Base-by-base conservation (phyloP, 2,113 vertebrate species). In the Corythaeola cristata region DNA sequence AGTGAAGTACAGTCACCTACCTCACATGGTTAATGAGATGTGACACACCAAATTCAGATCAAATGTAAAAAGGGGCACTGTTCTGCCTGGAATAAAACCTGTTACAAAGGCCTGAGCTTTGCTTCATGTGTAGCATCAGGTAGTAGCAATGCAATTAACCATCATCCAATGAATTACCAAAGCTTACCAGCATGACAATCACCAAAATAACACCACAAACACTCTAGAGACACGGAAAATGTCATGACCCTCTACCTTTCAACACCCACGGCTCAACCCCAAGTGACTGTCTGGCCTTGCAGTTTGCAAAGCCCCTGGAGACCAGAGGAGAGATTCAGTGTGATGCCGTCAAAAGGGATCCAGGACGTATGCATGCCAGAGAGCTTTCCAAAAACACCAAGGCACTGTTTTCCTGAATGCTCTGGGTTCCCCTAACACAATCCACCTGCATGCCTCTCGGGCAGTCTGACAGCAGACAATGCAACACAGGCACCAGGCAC, bases 41-140 rank as follows among this genome's bases (percentile, higher is more conserved):
- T 93, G 87, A 95, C 87, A 92, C 81, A 74, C 55, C 74, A 91
- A 73, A 97, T 69, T 73, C 92, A 87, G 77, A 90, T 41, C 84
- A 85, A 79, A 76, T 62, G 66, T 50, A 55, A 89, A 91, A 50
- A 89, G n/a, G 39, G n/a, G 16, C 66, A 80, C 49, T 69, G 76
- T 69, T 47, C 83, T 73, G 67, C 67, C 89, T 85, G 89, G 53
- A 95, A 96, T 67, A 85, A 93, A 90, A 91, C 45, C 58, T 63
- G 27, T 62, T 53, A 66, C 44, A 96, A 35, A 76, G 32, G 69
- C 81, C 64, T 85, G 28, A 71, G 88, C 45, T 76, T 67, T 87
- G 49, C 49, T 84, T 58, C 3, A 0, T 13, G 17, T 32, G 9
- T 45, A 53, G 49, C 17, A 75, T 32, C 64, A 87, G 68, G 56